Evolutionary conservation across 2,113 vertebrate species (phyloP).

Genomic region (Litocranius walleri): DNA sequence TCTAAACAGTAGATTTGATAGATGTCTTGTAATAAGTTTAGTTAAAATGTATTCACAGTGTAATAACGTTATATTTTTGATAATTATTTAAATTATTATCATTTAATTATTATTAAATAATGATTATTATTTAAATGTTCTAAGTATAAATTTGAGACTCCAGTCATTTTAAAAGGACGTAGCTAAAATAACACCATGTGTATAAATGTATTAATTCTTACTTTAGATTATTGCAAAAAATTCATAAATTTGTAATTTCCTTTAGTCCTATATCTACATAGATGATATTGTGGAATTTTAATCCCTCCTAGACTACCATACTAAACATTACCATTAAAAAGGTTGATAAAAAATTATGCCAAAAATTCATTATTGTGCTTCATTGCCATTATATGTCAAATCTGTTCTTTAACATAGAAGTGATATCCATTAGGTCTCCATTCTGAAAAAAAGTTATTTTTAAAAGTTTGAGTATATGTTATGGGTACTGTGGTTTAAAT

Average conservation of each 20-base stretch:
- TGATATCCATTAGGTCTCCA: not conserved
- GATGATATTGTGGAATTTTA: not conserved
- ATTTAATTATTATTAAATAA: no score
- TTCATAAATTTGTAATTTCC: not conserved
- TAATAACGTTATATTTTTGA: not conserved
- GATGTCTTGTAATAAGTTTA: not conserved
- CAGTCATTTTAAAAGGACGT: not conserved
- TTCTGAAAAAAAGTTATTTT: not conserved
- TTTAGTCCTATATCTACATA: not conserved
- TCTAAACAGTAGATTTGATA: not conserved
- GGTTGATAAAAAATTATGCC: not conserved
- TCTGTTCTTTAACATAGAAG: not conserved
- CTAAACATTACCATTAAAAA: not conserved
- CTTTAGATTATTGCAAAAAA: not conserved
- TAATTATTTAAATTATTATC: not conserved
- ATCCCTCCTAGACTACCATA: not conserved
- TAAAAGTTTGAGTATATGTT: not conserved
- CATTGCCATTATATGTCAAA: not conserved
- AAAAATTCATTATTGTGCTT: not conserved
- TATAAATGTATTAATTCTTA: not conserved
- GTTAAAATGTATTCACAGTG: not conserved
- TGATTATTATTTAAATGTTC: no score
- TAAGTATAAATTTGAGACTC: not conserved
- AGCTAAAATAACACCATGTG: not conserved
- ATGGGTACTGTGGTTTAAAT: not conserved